Conservation (phyloP, 1,140 invertebrate genomes). For the Drosophila asahinai region DNA sequence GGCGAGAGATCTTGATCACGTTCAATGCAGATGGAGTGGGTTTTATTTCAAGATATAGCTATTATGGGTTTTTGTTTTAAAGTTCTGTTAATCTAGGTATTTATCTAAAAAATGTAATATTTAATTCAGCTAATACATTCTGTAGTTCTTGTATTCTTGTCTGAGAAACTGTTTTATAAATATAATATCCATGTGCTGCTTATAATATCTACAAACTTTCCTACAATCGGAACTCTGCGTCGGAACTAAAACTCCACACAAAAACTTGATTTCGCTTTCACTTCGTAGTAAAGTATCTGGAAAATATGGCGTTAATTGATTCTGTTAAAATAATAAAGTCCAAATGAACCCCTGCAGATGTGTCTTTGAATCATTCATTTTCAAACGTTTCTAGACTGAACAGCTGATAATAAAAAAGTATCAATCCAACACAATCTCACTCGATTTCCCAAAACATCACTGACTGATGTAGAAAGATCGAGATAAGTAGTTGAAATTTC, state of each 20-base stretch:
- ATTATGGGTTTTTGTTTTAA: background rate
- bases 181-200: no score
- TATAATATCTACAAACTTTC: no score
- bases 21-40: conserved; percentile 15
- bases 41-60: background rate
- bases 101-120: no score
- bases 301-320: no score
- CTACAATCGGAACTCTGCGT: no score
- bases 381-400: background rate
- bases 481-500: conserved; percentile 52
- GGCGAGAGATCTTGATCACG: conserved; percentile 61
- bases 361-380: background rate
- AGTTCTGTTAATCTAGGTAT: background rate
- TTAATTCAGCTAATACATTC: background rate
- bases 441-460: conserved; percentile 11
- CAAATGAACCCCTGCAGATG: background rate
- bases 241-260: no score
- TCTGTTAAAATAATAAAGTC: no score
- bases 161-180: background rate
- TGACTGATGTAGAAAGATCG: conserved; percentile 3
- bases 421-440: conserved; percentile 19
- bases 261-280: no score
- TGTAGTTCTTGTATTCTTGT: no score
- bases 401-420: conserved; percentile 16
- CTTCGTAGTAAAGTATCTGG: no score